Evolutionary conservation across 2,797 vertebrate species (phyloP).

Genomic region (Acropternis orthonyx): DNA sequence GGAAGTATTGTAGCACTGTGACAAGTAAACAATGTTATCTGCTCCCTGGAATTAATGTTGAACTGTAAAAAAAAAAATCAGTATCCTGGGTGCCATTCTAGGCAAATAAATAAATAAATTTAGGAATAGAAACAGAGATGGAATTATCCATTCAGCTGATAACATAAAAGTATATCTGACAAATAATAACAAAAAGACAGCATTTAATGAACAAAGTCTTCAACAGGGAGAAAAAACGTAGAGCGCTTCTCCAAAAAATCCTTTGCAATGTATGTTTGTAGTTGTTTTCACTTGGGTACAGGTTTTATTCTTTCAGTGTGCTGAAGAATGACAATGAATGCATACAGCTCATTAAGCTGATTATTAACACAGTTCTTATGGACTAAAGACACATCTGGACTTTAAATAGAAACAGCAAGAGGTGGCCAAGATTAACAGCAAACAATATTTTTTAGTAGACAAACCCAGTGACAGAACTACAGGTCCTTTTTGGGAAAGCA

Average conservation of each 20-base stretch:
- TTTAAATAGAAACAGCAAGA: background rate
- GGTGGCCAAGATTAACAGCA: background rate
- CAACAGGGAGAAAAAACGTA: background rate
- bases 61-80: background rate
- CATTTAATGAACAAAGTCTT: background rate
- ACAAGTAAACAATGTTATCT: slow-evolving; percentile 5
- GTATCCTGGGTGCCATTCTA: background rate
- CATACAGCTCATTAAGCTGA: background rate
- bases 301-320: background rate
- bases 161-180: background rate
- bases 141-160: background rate
- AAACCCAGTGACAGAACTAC: background rate
- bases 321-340: background rate
- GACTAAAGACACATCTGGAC: background rate
- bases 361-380: background rate
- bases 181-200: background rate
- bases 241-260: fast-evolving
- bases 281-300: background rate
- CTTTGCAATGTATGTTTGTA: background rate
- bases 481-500: background rate
- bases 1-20: background rate
- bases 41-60: background rate
- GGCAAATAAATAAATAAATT: background rate
- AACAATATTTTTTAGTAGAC: background rate
- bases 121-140: background rate